These are phyloP conservation scores for Zaprionus capensis DNA, from an alignment of 1,140 invertebrate genomes.

Conservation along the genomic window DNA sequence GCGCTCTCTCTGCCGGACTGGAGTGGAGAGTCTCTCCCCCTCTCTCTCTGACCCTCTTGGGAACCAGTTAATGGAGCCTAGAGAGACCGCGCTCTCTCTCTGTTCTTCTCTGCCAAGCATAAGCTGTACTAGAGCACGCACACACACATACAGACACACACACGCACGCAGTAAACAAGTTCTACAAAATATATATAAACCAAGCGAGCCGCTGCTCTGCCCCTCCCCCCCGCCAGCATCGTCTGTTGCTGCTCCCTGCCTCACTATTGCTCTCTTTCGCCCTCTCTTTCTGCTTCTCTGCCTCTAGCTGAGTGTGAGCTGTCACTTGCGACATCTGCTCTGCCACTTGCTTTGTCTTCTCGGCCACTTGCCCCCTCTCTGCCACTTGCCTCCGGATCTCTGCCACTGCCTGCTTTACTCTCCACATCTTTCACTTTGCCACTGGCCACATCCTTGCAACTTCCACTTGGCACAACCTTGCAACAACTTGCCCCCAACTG, in stretches of 20 bases:
- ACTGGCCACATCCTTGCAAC: background rate
- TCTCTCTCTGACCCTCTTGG: background rate
- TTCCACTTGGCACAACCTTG: background rate
- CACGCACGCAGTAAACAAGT: constrained; percentile 49
- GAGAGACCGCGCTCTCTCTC: too few species aligned
- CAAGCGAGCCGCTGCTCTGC: background rate
- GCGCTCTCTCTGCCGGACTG: background rate
- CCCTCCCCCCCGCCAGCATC: background rate
- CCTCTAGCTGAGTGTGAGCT: background rate
- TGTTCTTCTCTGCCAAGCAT: background rate
- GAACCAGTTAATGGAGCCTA: background rate
- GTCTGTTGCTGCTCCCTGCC: background rate
- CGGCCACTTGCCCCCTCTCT: too few species aligned
- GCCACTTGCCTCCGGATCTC: too few species aligned
- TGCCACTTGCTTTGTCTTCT: background rate
- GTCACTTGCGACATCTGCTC: background rate
- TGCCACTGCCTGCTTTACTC: background rate
- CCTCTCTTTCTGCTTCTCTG: constrained; percentile 6
- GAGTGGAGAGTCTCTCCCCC: too few species aligned
- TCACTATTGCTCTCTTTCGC: constrained; percentile 4
- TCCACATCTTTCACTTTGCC: background rate
- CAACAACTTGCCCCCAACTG: too few species aligned
- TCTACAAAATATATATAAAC: constrained; percentile 31
- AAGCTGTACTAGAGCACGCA: background rate
- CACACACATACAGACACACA: background rate